Evolutionary conservation across 2,797 vertebrate species (phyloP).

Genomic region (Coccyzus lansbergi): DNA sequence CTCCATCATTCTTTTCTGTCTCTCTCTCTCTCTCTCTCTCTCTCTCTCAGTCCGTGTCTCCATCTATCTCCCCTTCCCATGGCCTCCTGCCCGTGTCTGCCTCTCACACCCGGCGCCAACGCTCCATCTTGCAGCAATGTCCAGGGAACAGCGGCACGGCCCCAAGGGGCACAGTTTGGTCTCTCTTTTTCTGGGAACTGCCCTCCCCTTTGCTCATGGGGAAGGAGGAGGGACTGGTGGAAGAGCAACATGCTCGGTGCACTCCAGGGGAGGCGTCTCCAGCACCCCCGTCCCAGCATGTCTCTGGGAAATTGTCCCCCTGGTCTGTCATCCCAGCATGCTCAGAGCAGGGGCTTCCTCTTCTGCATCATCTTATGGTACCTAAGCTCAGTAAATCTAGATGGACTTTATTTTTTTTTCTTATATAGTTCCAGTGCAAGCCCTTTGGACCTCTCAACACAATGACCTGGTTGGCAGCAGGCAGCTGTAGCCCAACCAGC

Average conservation of each 20-base stretch:
- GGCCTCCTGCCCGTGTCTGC: constrained; percentile 49
- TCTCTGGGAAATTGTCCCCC: constrained; percentile 66
- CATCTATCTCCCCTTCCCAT: constrained; percentile 39
- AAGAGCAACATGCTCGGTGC: neutral
- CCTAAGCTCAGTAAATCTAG: constrained; percentile 54
- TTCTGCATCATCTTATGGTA: constrained; percentile 34
- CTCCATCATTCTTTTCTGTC: constrained; percentile 40
- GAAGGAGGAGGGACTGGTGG: neutral
- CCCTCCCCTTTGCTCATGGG: neutral
- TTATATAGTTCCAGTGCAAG: neutral
- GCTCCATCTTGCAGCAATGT: constrained; percentile 48
- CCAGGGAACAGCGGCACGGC: constrained; percentile 30
- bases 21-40: constrained; percentile 1
- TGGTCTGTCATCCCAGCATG: constrained; percentile 65
- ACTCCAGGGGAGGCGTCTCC: neutral
- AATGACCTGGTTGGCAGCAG: neutral
- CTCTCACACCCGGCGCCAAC: constrained; percentile 14
- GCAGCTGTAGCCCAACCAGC: neutral
- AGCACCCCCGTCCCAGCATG: constrained; percentile 53
- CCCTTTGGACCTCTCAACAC: neutral
- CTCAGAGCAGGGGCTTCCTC: constrained; percentile 52
- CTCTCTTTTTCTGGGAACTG: constrained; percentile 27
- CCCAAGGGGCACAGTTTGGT: neutral
- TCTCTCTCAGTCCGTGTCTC: constrained; percentile 42
- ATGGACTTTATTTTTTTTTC: constrained; percentile 8